These are phyloP conservation scores for Phyto melanocephala DNA, from an alignment of 2,888 invertebrate genomes.

Conservation along the genomic window DNA sequence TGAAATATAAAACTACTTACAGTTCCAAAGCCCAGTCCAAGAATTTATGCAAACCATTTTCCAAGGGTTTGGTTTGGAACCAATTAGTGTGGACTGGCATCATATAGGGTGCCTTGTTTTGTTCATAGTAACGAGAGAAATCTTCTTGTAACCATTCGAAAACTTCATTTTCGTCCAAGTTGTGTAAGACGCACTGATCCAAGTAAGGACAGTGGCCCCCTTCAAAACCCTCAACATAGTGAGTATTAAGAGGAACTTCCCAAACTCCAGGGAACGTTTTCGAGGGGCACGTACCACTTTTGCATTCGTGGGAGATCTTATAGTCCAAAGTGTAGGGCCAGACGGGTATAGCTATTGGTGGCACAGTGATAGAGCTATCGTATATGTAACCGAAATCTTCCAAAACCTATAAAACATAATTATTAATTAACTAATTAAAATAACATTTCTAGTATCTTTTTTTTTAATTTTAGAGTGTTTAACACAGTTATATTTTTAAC, in stretches of 20 bases:
- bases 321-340: slow-evolving; percentile 98
- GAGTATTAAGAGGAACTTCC: slow-evolving; percentile 94
- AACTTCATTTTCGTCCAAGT: slow-evolving; percentile 88
- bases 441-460: background rate
- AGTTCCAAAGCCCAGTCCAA: slow-evolving; percentile 87
- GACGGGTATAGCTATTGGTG: slow-evolving; percentile 87
- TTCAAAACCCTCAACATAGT: slow-evolving; percentile 92
- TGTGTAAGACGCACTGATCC: slow-evolving; percentile 94
- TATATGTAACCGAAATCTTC: slow-evolving; percentile 96
- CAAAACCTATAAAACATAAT: slow-evolving; percentile 83
- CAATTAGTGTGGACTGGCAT: slow-evolving; percentile 98
- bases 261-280: slow-evolving; percentile 95
- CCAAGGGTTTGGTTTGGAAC: slow-evolving; percentile 93
- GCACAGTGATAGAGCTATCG: slow-evolving; percentile 94
- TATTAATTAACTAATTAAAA: background rate
- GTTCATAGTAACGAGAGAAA: slow-evolving; percentile 90
- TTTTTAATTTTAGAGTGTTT: too few species aligned
- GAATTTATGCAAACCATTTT: slow-evolving; percentile 90
- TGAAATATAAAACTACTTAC: slow-evolving; percentile 80
- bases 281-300: slow-evolving; percentile 93
- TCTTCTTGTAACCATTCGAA: slow-evolving; percentile 94
- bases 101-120: slow-evolving; percentile 94
- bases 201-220: slow-evolving; percentile 95
- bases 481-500: too few species aligned
- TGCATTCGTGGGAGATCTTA: slow-evolving; percentile 95